A percentile compares a stretch with the other conserved stretches of the same genome.
Evolutionary conservation across 2,888 invertebrate species (phyloP).

Genomic region (Lithophane ornitopus): DNA sequence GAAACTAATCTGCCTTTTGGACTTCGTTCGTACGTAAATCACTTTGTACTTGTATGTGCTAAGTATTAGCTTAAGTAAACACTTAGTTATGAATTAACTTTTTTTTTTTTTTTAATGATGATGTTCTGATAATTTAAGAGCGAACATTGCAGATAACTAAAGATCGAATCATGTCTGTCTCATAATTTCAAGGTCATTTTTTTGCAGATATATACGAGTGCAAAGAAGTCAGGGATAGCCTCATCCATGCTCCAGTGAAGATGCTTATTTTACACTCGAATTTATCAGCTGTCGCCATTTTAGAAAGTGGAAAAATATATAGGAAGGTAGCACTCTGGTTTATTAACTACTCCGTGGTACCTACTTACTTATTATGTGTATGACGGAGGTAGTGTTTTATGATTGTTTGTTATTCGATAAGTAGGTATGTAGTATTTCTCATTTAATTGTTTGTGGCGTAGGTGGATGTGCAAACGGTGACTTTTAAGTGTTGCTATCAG

Average conservation of each 20-base stretch:
- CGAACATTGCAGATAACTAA: neutral
- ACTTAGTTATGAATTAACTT: constrained; percentile 21
- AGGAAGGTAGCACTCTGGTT: neutral
- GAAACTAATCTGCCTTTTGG: constrained; percentile 72
- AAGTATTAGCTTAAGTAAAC: constrained; percentile 53
- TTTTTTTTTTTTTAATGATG: neutral
- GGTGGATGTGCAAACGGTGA: neutral
- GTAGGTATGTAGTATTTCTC: neutral
- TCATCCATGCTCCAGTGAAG: neutral
- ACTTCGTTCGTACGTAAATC: constrained; percentile 68
- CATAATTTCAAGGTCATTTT: neutral
- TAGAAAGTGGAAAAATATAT: neutral
- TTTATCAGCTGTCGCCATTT: neutral
- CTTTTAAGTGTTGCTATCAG: neutral
- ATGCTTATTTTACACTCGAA: no score
- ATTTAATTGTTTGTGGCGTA: neutral
- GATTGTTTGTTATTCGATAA: constrained; percentile 26
- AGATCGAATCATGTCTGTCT: neutral
- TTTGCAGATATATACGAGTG: neutral
- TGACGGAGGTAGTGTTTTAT: constrained; percentile 16
- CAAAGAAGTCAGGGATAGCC: neutral
- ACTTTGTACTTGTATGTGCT: constrained; percentile 30
- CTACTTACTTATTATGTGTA: neutral
- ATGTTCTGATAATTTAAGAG: neutral
- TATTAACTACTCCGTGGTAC: constrained; percentile 15